A percentile compares a stretch with the other conserved stretches of the same genome.
Evolutionary conservation across 2,888 invertebrate genomes (phyloP).

Genomic region (Sarcophaga rosellei): DNA sequence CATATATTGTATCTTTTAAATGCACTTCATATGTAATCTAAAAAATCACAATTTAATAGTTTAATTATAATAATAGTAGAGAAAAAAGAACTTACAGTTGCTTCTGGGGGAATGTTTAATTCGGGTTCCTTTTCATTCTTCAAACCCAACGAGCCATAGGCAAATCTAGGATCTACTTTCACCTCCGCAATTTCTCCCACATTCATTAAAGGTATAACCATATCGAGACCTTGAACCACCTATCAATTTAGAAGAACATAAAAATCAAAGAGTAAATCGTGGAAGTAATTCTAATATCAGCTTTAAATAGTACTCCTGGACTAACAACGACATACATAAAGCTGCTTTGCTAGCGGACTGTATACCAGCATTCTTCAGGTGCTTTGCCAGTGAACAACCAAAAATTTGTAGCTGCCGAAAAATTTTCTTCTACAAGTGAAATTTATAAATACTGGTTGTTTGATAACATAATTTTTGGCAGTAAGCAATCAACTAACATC

Average conservation of each 20-base stretch:
- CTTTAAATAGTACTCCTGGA: no score
- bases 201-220: conserved; percentile 93
- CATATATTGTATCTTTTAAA: conserved; percentile 86
- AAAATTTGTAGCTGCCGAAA: not conserved
- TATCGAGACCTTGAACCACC: conserved; percentile 90
- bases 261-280: no score
- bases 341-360: no score
- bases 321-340: no score
- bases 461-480: not conserved
- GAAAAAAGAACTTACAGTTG: conserved; percentile 81
- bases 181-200: conserved; percentile 89
- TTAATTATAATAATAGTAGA: not conserved
- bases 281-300: no score
- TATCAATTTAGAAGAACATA: conserved; percentile 69
- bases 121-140: conserved; percentile 82
- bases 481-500: not conserved
- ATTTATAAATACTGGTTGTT: not conserved
- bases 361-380: no score
- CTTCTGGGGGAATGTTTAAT: conserved; percentile 84
- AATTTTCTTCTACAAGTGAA: not conserved
- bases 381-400: not conserved
- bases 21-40: conserved; percentile 85
- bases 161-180: conserved; percentile 89
- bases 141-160: conserved; percentile 89
- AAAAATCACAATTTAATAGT: conserved; percentile 64